Evolutionary conservation across 2,797 vertebrate genomes (phyloP), one percentile per base, ranked within the genome.

Genomic region (Iguana delicatissima): DNA sequence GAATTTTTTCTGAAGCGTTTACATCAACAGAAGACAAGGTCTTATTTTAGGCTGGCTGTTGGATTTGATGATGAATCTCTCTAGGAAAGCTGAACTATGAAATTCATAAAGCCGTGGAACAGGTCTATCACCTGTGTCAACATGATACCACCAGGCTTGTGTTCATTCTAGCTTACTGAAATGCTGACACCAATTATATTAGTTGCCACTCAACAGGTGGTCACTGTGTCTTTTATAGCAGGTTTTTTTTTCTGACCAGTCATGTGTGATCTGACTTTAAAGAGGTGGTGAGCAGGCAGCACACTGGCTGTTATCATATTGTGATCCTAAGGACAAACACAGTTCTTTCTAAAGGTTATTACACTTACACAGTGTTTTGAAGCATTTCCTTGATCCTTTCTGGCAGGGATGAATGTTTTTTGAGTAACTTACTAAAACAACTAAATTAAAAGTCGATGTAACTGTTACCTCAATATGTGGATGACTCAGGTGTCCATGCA

Each of bases 101-200:
- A 35, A 18, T 83, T 69, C 50, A 8, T 42, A 59, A 73, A 84
- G 55, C 38, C 80, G 7, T 35, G 38, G 55, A 84, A 42, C 74
- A 59, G n/a, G 42, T 80, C 26, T 84, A 13, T 86, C 29, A 86
- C 46, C 67, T 52, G 26, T 59, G 57, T 85, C n/a, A 67, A 29
- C 38, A 55, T 57, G 42, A 64, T 87, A 84, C 69, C 26, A 57
- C 22, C 35, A 67, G n/a, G 42, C 57, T 90, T 89, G 4, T 38
- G 67, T 52, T 88, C 26, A 14, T 3, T 0, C 0, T 80, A 50
- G 35, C 6, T 4, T 55, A 0, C 2, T 84, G 85, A 67, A 80
- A 1, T 80, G 79, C 76, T 80, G 4, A 0, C 55, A 26, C 1
- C 7, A 80, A 42, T 64, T 9, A 0, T 3, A 0, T 14, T 4